Evolutionary conservation across 2,888 invertebrate species (phyloP), one percentile per base, ranked within the genome.

Genomic region (Erebia epiphron): DNA sequence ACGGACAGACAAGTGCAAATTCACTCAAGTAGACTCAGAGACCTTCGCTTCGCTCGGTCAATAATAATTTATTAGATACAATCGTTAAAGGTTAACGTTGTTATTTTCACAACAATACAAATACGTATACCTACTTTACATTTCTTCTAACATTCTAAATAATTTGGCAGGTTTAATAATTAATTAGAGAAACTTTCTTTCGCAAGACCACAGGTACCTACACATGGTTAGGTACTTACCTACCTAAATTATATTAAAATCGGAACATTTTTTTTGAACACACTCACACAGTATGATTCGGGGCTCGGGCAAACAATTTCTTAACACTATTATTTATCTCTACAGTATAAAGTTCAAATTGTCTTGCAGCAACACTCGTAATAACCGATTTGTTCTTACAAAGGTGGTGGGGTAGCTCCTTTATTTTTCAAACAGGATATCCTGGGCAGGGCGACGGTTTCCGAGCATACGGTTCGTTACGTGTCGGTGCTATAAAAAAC

Each of bases 351-450:
- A 14, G 64, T 60, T 69, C 41, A 70, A 50, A 71, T 72, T 75
- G 21, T 5, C 49, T 52, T 60, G 10, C 13, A 7, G 21, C 9
- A 21, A 43, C 46, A 68, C 65, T 62, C 65, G 56, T 68, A 46
- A 68, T 73, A 67, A 67, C 56, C 56, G 62, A 71, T 74, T 71
- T 67, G 74, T 72, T 75, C 74, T 72, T 72, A 72, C 67, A 82
- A 84, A 86, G 87, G 89, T 88, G 89, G 89, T 84, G 84, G 87
- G 89, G 88, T 86, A 83, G 86, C 80, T 86, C 87, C 89, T 91
- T 91, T 90, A 87, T 90, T 90, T 87, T 89, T 87, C 82, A 87
- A 88, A 91, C 91, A 91, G 91, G 91, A 91, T 90, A 90, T 91
- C 91, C 91, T 90, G 89, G 79, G 82, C 78, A 83, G 85, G 82